Evolutionary conservation across 2,888 invertebrate genomes (phyloP).

Genomic region (Xylocampa areola): DNA sequence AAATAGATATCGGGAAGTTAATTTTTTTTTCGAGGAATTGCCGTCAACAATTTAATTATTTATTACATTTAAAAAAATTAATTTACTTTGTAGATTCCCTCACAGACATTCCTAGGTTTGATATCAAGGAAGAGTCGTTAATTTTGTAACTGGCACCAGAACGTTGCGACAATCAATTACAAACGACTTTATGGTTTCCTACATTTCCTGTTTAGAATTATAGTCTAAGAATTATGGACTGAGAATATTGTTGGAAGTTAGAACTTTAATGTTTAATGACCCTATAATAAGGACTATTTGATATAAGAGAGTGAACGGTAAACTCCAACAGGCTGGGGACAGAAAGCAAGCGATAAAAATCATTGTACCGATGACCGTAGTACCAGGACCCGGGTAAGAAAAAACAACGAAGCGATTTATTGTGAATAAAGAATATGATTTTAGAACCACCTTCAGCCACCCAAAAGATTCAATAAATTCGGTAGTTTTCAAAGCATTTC

Average conservation of each 20-base stretch:
- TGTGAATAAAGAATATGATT: not conserved
- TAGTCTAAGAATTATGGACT: conserved; percentile 32
- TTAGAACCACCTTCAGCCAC: conserved; percentile 6
- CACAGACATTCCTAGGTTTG: conserved; percentile 7
- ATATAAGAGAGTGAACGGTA: too few species aligned
- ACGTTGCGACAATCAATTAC: conserved; percentile 36
- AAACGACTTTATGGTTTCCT: conserved; percentile 32
- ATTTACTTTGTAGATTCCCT: conserved; percentile 12
- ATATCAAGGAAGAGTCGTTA: conserved; percentile 24
- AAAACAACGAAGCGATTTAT: too few species aligned
- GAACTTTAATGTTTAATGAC: conserved; percentile 13
- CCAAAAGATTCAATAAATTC: conserved; percentile 39
- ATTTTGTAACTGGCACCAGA: conserved; percentile 29
- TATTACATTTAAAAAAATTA: conserved; percentile 14
- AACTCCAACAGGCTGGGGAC: too few species aligned
- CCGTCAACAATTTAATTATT: conserved; percentile 8
- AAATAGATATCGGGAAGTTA: conserved; percentile 26
- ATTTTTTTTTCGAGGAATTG: conserved; percentile 7
- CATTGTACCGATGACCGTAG: too few species aligned
- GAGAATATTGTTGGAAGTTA: conserved; percentile 29
- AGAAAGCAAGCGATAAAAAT: too few species aligned
- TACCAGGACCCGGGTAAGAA: too few species aligned
- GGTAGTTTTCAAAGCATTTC: conserved; percentile 48
- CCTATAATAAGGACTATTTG: too few species aligned
- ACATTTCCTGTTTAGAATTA: conserved; percentile 23